These are phyloP conservation scores for Calcarius lapponicus DNA, from an alignment of 2,797 vertebrate genomes.

Conservation along the genomic window DNA sequence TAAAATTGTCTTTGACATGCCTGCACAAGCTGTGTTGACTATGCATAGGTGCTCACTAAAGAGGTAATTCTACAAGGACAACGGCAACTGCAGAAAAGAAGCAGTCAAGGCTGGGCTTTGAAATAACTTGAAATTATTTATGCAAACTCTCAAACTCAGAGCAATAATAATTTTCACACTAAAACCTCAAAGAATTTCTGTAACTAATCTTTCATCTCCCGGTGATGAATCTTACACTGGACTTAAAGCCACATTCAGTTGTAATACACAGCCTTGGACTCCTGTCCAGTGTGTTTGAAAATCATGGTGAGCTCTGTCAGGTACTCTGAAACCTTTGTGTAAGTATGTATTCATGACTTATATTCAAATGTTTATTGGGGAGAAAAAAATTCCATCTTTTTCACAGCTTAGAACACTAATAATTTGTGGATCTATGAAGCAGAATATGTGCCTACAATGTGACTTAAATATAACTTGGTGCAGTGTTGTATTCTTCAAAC, in stretches of 20 bases:
- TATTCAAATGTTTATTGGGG: neutral
- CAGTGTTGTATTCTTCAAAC: neutral
- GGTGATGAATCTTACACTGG: neutral
- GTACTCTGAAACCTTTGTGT: neutral
- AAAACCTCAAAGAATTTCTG: constrained; percentile 3
- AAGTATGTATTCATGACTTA: neutral
- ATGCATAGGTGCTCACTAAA: neutral
- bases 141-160: neutral
- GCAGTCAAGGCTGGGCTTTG: neutral
- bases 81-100: neutral
- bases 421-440: neutral
- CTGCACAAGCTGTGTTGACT: constrained; percentile 2
- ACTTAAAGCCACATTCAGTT: neutral
- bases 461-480: neutral
- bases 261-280: neutral
- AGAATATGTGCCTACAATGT: neutral
- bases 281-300: neutral
- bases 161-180: neutral
- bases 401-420: neutral
- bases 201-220: neutral
- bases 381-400: neutral
- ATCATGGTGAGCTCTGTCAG: neutral
- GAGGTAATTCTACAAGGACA: neutral
- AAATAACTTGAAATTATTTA: neutral
- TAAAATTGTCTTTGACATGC: constrained; percentile 5